These are phyloP conservation scores for Eidolon dupreanum DNA, from an alignment of 2,797 vertebrate genomes.

Conservation along the genomic window DNA sequence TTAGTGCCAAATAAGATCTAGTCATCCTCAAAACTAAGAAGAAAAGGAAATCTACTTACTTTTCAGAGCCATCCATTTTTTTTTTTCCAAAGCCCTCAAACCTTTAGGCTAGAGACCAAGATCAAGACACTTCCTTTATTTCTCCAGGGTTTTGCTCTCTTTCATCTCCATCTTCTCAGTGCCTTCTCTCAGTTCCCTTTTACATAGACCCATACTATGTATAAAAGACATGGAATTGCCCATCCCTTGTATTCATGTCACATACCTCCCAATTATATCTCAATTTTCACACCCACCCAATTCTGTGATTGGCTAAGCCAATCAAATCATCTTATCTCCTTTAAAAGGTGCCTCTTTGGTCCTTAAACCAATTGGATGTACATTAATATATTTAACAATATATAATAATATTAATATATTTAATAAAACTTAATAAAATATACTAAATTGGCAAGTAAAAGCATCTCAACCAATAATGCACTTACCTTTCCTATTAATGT, in stretches of 20 bases:
- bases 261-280: neutral
- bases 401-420: too few species aligned
- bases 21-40: neutral
- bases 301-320: neutral
- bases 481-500: too few species aligned
- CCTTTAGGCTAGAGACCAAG: neutral
- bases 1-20: neutral
- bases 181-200: neutral
- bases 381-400: too few species aligned
- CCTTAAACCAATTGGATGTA: neutral
- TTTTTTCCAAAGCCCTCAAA: neutral
- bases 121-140: neutral
- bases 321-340: neutral
- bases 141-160: neutral
- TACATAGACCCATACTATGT: neutral
- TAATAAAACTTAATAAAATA: too few species aligned
- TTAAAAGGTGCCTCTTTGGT: neutral
- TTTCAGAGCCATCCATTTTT: neutral
- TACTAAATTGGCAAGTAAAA: too few species aligned
- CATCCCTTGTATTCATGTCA: accelerated
- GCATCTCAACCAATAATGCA: too few species aligned
- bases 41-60: neutral
- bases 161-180: neutral
- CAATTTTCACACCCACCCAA: neutral
- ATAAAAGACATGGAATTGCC: neutral